Evolutionary conservation across 2,797 vertebrate species (phyloP).

Genomic region (Chaunax sp.): DNA sequence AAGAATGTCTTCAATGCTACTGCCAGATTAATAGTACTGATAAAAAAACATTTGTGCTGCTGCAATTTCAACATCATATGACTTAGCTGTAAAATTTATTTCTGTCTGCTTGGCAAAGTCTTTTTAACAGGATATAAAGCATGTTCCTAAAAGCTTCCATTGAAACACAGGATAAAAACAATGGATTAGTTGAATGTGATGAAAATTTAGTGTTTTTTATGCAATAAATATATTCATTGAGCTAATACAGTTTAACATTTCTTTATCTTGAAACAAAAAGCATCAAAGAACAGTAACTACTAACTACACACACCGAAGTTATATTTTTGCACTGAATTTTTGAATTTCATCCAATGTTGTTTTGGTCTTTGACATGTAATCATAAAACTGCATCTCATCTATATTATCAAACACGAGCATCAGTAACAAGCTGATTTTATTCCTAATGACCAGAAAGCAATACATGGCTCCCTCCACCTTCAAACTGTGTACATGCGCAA

Average conservation of each 20-base stretch:
- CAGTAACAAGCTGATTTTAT: slow-evolving; percentile 3
- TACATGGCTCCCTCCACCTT: slow-evolving; percentile 19
- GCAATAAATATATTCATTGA: too few relatives aligned
- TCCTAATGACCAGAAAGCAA: slow-evolving; percentile 15
- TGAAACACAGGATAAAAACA: not conserved
- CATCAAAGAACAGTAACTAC: slow-evolving; percentile 9
- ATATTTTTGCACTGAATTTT: slow-evolving; percentile 1
- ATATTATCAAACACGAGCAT: slow-evolving; percentile 9
- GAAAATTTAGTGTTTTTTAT: too few relatives aligned
- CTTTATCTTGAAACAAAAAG: not conserved
- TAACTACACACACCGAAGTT: slow-evolving; percentile 2
- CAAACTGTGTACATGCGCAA: slow-evolving; percentile 24
- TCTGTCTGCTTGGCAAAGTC: not conserved
- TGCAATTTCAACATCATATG: not conserved
- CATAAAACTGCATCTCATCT: slow-evolving; percentile 5
- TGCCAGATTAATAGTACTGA: not conserved
- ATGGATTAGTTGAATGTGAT: too few relatives aligned
- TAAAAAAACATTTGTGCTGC: not conserved
- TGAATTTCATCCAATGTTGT: not conserved
- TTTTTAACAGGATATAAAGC: not conserved
- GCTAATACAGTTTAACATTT: too few relatives aligned
- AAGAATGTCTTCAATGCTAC: slow-evolving; percentile 4
- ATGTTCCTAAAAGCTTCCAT: not conserved
- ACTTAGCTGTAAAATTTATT: not conserved
- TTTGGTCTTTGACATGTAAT: not conserved